These are phyloP conservation scores for Meriones psammophilus DNA, from an alignment of 2,797 vertebrate species.

Conservation along the genomic window DNA sequence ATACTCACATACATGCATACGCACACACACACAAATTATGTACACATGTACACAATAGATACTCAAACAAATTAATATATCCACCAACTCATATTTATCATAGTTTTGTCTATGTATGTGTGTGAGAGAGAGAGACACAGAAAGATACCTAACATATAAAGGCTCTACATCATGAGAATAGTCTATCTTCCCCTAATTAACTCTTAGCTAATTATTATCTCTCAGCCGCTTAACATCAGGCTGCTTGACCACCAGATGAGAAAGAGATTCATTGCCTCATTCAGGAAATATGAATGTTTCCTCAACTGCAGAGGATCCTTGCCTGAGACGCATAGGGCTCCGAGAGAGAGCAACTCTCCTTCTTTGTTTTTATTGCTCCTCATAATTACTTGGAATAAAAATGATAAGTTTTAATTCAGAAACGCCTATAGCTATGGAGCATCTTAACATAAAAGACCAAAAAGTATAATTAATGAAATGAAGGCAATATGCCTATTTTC, in stretches of 20 bases:
- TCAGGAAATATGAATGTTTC: constrained; percentile 55
- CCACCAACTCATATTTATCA: not conserved
- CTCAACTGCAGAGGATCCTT: constrained; percentile 8
- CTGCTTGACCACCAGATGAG: constrained; percentile 38
- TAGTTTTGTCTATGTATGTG: not conserved
- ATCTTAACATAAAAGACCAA: constrained; percentile 81
- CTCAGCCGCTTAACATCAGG: constrained; percentile 25
- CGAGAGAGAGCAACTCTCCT: not conserved
- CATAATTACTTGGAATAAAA: constrained; percentile 82
- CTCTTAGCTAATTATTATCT: constrained; percentile 36
- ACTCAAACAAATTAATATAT: not conserved
- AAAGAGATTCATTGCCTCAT: constrained; percentile 31
- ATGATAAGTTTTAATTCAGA: constrained; percentile 83
- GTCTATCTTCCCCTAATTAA: constrained; percentile 30
- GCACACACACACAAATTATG: not conserved
- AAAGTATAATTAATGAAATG: constrained; percentile 80
- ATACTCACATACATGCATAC: too few relatives aligned
- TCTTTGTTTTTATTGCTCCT: constrained; percentile 78
- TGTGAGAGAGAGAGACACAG: not conserved
- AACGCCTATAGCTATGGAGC: constrained; percentile 68
- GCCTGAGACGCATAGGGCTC: not conserved
- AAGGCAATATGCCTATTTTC: constrained; percentile 65
- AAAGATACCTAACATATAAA: not conserved
- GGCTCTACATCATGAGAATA: not conserved
- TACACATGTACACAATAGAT: not conserved